phyloP scores from a whole-genome alignment of 1,140 invertebrate species.

The Mesaphorura yosii region DNA sequence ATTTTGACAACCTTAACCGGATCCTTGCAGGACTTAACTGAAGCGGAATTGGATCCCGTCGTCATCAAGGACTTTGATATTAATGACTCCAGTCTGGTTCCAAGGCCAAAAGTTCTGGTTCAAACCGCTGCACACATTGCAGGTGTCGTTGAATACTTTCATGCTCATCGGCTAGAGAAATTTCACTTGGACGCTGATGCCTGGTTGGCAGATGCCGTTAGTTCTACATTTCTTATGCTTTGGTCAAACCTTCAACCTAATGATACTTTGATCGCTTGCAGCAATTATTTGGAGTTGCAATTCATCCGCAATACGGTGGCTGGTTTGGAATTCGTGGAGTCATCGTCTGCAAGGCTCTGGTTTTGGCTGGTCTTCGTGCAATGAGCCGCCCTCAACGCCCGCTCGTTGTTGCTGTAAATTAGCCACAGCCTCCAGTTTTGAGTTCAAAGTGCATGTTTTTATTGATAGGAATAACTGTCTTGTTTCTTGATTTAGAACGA shows the following conservation, averaged over 20 bases:
- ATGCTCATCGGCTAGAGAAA: conserved; percentile 27
- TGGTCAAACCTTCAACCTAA: not conserved
- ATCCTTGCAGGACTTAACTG: too few species aligned
- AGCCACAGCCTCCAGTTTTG: not conserved
- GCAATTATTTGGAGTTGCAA: conserved; percentile 43
- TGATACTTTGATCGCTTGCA: conserved; percentile 15
- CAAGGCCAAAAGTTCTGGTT: conserved; percentile 43
- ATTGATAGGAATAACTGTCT: conserved; percentile 34
- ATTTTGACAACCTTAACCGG: too few species aligned
- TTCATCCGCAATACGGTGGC: conserved; percentile 46
- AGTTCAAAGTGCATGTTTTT: conserved; percentile 5
- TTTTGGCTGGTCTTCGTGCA: conserved; percentile 26
- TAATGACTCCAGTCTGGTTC: conserved; percentile 41
- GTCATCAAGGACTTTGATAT: too few species aligned
- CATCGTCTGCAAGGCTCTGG: conserved; percentile 39
- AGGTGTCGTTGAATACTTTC: conserved; percentile 46
- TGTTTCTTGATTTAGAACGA: too few species aligned
- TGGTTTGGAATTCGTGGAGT: conserved; percentile 49
- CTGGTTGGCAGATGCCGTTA: conserved; percentile 7
- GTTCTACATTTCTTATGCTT: too few species aligned
- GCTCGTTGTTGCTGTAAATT: not conserved
- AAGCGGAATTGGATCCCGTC: too few species aligned
- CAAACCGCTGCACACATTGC: conserved; percentile 49
- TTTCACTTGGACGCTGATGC: not conserved
- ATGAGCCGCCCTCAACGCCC: not conserved